Evolutionary conservation across 2,888 invertebrate species (phyloP).

Genomic region (Balanococcus diminutus): DNA sequence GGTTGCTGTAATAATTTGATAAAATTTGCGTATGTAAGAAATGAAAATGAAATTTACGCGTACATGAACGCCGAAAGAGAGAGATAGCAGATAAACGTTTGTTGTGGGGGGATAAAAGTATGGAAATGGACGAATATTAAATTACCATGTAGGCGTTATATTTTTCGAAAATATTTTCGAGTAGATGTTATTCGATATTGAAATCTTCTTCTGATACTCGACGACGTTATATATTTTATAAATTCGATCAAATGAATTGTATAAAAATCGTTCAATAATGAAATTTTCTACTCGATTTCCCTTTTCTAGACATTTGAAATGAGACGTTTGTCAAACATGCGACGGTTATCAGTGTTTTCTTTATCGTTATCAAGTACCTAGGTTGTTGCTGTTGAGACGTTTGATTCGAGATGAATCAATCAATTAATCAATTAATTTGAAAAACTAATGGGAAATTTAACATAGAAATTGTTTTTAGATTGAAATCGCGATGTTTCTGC

Average conservation of each 20-base stretch:
- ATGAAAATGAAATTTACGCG: not conserved
- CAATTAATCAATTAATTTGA: no score
- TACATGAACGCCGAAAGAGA: not conserved
- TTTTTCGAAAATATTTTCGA: not conserved
- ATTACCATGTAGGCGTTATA: not conserved
- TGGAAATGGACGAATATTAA: not conserved
- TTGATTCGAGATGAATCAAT: no score
- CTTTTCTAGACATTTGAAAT: not conserved
- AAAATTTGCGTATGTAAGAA: not conserved
- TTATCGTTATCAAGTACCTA: not conserved
- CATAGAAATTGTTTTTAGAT: no score
- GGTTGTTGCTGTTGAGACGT: no score
- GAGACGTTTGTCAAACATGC: not conserved
- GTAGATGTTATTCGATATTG: no score
- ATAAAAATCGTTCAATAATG: not conserved
- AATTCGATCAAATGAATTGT: not conserved
- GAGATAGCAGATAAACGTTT: not conserved
- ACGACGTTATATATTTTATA: not conserved
- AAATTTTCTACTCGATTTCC: not conserved
- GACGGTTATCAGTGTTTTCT: not conserved
- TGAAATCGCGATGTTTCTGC: not conserved
- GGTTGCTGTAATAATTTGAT: not conserved
- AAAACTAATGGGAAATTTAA: no score
- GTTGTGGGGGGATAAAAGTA: constrained; percentile 26
- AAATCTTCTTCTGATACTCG: not conserved